Percentiles rank a stretch among this genome's conserved stretches.
Conservation (phyloP, 2,888 invertebrate species). For the Mesorhabditis spiculigera region DNA sequence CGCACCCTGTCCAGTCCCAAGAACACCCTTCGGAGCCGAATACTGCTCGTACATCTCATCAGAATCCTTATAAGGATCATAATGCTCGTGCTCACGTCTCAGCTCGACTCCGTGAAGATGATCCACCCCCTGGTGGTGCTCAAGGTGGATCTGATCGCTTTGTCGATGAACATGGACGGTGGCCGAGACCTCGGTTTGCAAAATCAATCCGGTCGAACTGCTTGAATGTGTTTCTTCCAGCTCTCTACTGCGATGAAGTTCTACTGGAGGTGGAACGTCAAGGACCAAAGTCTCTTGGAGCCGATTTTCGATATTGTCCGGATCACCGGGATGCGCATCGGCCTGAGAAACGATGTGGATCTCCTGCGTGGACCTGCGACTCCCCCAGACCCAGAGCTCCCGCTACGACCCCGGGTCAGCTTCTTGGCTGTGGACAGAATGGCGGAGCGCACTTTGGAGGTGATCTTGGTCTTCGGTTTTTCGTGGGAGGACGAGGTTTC, state of each 20-base stretch:
- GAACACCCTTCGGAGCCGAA: too few relatives aligned
- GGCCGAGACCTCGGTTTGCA: neutral
- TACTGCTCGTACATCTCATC: too few relatives aligned
- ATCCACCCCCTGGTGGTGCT: neutral
- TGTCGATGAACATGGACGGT: conserved; percentile 2
- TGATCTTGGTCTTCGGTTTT: neutral
- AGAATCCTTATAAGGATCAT: too few relatives aligned
- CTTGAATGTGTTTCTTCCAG: neutral
- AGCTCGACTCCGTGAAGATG: neutral
- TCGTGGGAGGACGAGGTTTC: too few relatives aligned
- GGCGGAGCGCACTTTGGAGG: too few relatives aligned
- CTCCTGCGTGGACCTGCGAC: neutral
- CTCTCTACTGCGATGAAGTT: neutral
- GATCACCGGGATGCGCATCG: neutral
- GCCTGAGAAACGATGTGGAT: conserved; percentile 4
- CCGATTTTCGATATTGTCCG: neutral
- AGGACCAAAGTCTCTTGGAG: neutral
- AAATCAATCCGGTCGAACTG: neutral
- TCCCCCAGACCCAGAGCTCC: neutral
- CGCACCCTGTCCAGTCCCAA: too few relatives aligned
- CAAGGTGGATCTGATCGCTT: neutral
- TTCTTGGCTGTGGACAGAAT: too few relatives aligned
- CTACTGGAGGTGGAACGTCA: neutral
- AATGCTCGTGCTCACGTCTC: neutral
- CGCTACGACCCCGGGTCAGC: neutral